phyloP scores from a whole-genome alignment of 53 echinoderm and acorn worm genomes.

The Henricia sp. region DNA sequence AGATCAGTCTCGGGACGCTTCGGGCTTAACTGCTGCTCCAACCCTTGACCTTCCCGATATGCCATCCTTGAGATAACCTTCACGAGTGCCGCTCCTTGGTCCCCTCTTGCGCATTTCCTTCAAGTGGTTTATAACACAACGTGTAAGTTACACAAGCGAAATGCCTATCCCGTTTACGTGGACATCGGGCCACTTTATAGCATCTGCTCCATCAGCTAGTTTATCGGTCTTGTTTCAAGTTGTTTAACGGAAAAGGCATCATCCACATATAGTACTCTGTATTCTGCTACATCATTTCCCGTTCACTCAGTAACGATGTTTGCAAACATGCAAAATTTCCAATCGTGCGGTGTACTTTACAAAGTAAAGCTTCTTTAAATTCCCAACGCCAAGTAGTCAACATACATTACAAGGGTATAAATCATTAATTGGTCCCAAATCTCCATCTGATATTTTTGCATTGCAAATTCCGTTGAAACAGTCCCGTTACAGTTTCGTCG shows the following conservation, averaged over 20 bases:
- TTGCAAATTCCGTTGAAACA: too few relatives aligned
- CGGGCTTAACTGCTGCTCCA: constrained; percentile 78
- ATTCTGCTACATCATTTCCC: too few relatives aligned
- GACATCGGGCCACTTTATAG: background rate
- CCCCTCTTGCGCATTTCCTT: background rate
- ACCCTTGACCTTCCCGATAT: constrained; percentile 81
- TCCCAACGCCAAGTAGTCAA: background rate
- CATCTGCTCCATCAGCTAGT: background rate
- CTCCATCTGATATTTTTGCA: too few relatives aligned
- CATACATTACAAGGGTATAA: background rate
- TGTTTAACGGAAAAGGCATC: too few relatives aligned
- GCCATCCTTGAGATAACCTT: constrained; percentile 66
- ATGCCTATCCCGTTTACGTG: background rate
- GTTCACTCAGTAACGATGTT: too few relatives aligned
- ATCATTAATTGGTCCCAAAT: too few relatives aligned
- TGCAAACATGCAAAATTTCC: too few relatives aligned
- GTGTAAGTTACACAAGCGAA: background rate
- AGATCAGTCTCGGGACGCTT: constrained; percentile 82
- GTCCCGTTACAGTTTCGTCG: too few relatives aligned
- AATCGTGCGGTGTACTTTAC: too few relatives aligned
- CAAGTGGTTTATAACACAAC: background rate
- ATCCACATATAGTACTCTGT: too few relatives aligned
- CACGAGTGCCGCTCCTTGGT: background rate
- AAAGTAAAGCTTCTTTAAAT: constrained; percentile 33
- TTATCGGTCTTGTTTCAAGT: background rate